Conservation (phyloP, 2,797 vertebrate genomes). For the Sorex maritimensis region DNA sequence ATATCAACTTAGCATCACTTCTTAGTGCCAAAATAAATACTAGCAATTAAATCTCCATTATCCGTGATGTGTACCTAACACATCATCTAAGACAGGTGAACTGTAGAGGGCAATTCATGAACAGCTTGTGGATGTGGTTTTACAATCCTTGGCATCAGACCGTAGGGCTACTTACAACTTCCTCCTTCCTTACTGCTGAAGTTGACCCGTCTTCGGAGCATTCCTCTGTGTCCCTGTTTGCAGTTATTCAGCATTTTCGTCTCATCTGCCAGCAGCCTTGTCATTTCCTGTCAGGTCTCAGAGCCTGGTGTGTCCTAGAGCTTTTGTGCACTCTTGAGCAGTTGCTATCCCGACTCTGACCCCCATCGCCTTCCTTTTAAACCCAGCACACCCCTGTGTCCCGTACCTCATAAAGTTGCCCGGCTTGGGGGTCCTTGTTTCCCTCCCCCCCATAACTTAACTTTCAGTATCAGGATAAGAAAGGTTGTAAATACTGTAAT, state of each 20-base stretch:
- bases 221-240: not conserved
- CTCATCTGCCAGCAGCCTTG: not conserved
- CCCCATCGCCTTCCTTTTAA: not conserved
- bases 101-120: not conserved
- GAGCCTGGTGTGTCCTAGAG: conserved; percentile 8
- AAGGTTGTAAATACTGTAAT: conserved; percentile 91
- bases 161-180: not conserved
- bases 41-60: not conserved
- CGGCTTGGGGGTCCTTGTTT: not conserved
- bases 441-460: not conserved
- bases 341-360: not conserved
- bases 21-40: conserved; percentile 87
- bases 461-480: conserved; percentile 60
- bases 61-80: not conserved
- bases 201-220: not conserved
- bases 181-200: not conserved
- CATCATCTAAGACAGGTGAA: not conserved
- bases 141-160: conserved; percentile 18
- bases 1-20: conserved; percentile 67
- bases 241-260: not conserved
- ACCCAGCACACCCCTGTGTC: not conserved
- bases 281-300: not conserved
- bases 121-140: conserved; percentile 35
- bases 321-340: not conserved
- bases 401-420: conserved; percentile 26